Percentiles rank a stretch among this genome's conserved stretches.
phyloP scores from a whole-genome alignment of 2,797 vertebrate species.

The Muscicapa comitata region DNA sequence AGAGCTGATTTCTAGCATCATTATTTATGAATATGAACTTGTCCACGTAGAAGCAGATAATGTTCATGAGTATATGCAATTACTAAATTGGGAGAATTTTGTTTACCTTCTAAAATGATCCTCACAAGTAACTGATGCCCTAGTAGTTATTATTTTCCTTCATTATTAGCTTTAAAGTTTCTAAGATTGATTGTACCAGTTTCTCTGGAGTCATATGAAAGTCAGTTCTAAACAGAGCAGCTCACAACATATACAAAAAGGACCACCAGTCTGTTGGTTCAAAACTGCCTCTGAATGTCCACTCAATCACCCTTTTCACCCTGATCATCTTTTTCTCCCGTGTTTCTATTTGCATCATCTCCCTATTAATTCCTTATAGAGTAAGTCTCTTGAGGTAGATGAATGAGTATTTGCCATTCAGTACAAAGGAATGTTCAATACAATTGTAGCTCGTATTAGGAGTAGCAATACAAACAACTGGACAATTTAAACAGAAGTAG shows the following conservation, averaged over 20 bases:
- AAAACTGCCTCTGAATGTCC: background rate
- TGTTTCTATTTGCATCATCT: background rate
- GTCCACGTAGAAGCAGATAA: background rate
- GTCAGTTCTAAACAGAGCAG: background rate
- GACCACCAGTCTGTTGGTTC: background rate
- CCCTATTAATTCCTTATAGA: background rate
- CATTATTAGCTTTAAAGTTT: background rate
- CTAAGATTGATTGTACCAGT: background rate
- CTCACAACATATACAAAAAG: background rate
- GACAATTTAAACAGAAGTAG: background rate
- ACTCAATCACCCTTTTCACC: background rate
- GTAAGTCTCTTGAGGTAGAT: background rate
- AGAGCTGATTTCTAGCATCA: background rate
- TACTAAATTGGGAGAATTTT: background rate
- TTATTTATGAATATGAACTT: conserved; percentile 21
- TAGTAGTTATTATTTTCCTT: background rate
- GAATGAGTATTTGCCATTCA: background rate
- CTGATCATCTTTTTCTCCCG: background rate
- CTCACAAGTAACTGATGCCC: background rate
- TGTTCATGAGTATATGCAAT: background rate
- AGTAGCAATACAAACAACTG: background rate
- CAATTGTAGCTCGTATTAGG: background rate
- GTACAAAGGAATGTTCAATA: background rate
- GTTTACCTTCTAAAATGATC: background rate
- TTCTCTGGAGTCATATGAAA: background rate